Evolutionary conservation across 2,888 invertebrate genomes (phyloP).

Genomic region (Itoplectis maculator): DNA sequence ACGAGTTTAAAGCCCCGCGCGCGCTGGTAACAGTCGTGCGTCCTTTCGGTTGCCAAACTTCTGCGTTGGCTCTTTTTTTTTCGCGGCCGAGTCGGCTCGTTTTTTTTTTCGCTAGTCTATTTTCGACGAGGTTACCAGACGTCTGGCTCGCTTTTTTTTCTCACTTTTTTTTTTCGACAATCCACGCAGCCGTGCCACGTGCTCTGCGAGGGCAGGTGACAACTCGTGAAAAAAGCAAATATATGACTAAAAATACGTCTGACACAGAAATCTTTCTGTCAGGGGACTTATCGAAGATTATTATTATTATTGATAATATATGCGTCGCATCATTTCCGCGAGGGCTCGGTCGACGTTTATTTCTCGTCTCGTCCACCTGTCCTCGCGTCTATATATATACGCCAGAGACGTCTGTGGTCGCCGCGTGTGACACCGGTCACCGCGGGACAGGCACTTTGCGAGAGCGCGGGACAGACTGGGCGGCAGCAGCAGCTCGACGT

Average conservation of each 20-base stretch:
- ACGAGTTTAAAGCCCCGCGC: not conserved
- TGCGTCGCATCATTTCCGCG: not conserved
- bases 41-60: not conserved
- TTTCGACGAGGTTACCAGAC: conserved; percentile 5
- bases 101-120: not conserved
- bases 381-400: conserved; percentile 18
- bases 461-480: conserved; percentile 17
- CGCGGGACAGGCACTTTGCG: not conserved
- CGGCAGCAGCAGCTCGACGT: conserved; percentile 20
- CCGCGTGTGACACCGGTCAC: not conserved
- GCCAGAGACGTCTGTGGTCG: not conserved
- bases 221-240: not conserved
- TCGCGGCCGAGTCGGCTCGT: not conserved
- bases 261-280: too few species aligned
- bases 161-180: not conserved
- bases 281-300: too few species aligned
- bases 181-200: not conserved
- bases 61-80: not conserved
- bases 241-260: too few species aligned
- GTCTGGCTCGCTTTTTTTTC: not conserved
- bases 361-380: conserved; percentile 34
- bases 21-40: too few species aligned
- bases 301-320: not conserved
- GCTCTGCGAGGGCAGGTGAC: not conserved
- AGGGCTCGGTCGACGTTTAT: conserved; percentile 8